Conservation (phyloP, 1,140 invertebrate species). For the Pseudachorutes palmiensis region DNA sequence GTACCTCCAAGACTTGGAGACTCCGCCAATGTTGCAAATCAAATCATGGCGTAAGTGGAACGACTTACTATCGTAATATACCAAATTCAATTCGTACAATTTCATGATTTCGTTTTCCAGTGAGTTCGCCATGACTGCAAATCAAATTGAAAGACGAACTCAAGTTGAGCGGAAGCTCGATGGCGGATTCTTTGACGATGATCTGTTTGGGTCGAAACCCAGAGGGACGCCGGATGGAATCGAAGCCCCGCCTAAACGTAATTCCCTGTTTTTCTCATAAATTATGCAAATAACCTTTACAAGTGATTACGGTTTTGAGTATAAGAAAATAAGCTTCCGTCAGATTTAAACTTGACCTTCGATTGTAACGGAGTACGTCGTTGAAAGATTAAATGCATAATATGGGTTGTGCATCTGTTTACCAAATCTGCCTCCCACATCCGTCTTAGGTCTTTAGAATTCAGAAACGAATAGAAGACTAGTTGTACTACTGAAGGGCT, state of each 20-base stretch:
- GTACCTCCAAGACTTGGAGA: conserved; percentile 52
- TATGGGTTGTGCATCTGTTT: too few species aligned
- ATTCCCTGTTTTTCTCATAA: conserved; percentile 4
- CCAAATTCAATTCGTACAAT: neutral
- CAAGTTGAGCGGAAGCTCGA: conserved; percentile 62
- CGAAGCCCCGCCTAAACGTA: conserved; percentile 42
- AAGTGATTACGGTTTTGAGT: too few species aligned
- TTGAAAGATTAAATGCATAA: too few species aligned
- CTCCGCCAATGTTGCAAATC: conserved; percentile 44
- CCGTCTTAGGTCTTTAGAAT: too few species aligned
- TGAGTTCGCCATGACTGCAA: conserved; percentile 36
- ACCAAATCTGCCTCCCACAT: too few species aligned
- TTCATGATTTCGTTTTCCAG: conserved; percentile 21
- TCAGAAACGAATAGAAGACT: neutral
- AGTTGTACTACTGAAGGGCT: neutral
- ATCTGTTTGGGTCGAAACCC: conserved; percentile 57
- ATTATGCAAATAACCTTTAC: neutral
- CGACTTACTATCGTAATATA: neutral
- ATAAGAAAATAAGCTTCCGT: neutral
- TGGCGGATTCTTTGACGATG: conserved; percentile 72
- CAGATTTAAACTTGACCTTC: too few species aligned
- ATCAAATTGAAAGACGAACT: conserved; percentile 43
- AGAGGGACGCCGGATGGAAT: conserved; percentile 40
- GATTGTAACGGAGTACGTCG: too few species aligned
- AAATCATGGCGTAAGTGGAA: conserved; percentile 26